Evolutionary conservation across 2,888 invertebrate genomes (phyloP), one percentile per base, ranked within the genome.

Genomic region (Erebia palarica): DNA sequence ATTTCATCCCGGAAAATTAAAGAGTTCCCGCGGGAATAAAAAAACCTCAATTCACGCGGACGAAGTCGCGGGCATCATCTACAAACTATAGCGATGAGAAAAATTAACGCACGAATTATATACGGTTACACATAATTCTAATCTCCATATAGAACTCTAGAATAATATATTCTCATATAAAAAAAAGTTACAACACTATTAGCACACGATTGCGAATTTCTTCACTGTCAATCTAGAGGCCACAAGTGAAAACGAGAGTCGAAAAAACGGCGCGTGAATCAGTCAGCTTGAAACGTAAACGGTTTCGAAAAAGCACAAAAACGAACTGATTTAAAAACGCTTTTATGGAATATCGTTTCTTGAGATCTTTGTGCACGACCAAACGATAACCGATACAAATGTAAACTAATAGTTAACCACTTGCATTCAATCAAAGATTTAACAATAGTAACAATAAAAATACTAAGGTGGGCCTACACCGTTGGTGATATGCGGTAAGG

Each of bases 361-460:
- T 70, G n/a, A 36, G 44, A 66, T 21, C 47, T 59, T 65, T 21
- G 65, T 75, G 75, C 76, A 75, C 80, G 76, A 75, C 78, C 76
- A 75, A 65, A 70, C 75, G 69, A 71, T 36, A 60, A 73, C 71
- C 68, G 69, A 69, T 73, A 75, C 75, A 68, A 72, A 73, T 69
- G 65, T 70, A 70, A 69, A 80, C 81, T 78, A 77, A 75, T 77
- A 77, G 71, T 68, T 68, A 74, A 42, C 44, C 14, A 58, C 27
- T 58, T 58, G 14, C 16, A 66, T 47, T 65, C 53, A 70, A 65
- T 59, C 65, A 60, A 61, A 57, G 72, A 74, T 74, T 72, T 75
- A 70, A 75, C 72, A 75, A 74, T 75, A 68, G 74, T 71, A 60
- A 65, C 73, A 70, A 77, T 75, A 78, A 77, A 79, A 72, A 68